phyloP scores from a whole-genome alignment of 2,888 invertebrate genomes.

The Napeogenes inachia region DNA sequence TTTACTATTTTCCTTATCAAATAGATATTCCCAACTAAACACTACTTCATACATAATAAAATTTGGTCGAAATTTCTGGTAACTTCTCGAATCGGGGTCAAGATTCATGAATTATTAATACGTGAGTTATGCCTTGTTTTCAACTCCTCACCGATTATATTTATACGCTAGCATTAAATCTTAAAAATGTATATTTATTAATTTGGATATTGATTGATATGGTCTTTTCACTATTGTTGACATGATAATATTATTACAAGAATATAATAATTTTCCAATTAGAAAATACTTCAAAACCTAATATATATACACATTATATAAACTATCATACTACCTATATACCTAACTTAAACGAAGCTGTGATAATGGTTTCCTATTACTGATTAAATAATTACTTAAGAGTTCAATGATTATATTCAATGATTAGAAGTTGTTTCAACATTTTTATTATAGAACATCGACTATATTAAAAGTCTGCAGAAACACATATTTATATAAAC shows the following conservation, averaged over 20 bases:
- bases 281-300: no score
- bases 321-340: no score
- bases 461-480: not conserved
- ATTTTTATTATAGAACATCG: no score
- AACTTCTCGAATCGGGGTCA: conserved; percentile 27
- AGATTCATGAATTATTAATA: conserved; percentile 34
- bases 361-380: no score
- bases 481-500: conserved; percentile 17
- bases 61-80: conserved; percentile 27
- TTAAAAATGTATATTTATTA: not conserved
- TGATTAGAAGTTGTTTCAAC: no score
- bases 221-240: no score
- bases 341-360: no score
- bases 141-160: conserved; percentile 30
- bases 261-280: no score
- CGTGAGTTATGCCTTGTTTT: conserved; percentile 29
- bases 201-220: not conserved
- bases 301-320: no score
- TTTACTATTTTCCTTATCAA: conserved; percentile 22
- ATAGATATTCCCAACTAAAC: conserved; percentile 25
- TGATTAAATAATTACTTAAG: no score
- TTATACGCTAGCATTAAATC: conserved; percentile 2
- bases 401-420: no score
- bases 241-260: no score
- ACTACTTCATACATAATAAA: conserved; percentile 28